A percentile compares a stretch with the other conserved stretches of the same genome.
Conservation (phyloP, 2,888 invertebrate genomes). For the Polietes domitor region DNA sequence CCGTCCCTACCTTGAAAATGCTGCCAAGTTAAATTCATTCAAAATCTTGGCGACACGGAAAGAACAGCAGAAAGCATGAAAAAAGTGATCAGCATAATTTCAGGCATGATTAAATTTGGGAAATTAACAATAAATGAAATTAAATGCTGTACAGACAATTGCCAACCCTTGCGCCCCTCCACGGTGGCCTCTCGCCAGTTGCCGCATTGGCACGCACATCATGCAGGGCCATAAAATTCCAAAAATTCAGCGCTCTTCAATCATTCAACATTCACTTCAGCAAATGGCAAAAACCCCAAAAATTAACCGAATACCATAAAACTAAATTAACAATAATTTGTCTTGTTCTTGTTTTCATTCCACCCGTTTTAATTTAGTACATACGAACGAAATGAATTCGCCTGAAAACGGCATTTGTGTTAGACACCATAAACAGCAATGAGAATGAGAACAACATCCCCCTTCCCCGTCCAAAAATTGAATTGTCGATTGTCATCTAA, state of each 20-base stretch:
- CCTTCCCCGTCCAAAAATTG: no score
- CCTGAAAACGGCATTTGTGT: neutral
- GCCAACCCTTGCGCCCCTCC: neutral
- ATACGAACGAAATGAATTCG: neutral
- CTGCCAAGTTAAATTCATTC: neutral
- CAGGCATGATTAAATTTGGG: constrained; percentile 8
- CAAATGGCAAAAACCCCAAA: neutral
- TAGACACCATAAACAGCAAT: neutral
- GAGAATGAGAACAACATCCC: neutral
- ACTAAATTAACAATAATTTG: constrained; percentile 25
- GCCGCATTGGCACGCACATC: neutral
- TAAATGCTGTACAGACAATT: constrained; percentile 7
- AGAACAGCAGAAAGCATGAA: neutral
- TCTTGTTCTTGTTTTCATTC: neutral
- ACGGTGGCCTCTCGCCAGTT: neutral
- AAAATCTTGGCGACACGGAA: neutral
- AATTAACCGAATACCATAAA: constrained; percentile 13
- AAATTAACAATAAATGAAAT: constrained; percentile 4
- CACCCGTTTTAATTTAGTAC: neutral
- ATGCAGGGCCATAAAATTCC: neutral
- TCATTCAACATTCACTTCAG: neutral
- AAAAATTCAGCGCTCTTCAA: neutral
- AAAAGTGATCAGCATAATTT: constrained; percentile 8
- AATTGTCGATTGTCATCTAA: neutral
- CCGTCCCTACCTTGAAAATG: neutral